Conservation (phyloP, 1,140 invertebrate species). For the Pantala flavescens region DNA sequence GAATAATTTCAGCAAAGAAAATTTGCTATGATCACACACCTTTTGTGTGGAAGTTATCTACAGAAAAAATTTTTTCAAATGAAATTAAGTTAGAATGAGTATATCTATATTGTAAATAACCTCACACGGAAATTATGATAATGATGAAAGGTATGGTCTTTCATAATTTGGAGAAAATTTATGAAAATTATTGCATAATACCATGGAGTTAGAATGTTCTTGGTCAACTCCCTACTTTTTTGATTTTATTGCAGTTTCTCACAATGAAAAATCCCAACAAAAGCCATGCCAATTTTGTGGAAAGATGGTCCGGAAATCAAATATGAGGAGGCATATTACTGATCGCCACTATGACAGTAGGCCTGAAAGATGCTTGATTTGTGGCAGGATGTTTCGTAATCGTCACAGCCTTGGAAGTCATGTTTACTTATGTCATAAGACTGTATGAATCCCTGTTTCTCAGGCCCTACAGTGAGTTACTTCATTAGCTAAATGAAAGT, state of each 20-base stretch:
- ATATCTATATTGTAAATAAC: neutral
- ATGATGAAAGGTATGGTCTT: neutral
- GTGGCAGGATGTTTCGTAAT: constrained; percentile 14
- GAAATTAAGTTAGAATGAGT: neutral
- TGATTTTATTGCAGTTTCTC: neutral
- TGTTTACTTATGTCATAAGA: constrained; percentile 11
- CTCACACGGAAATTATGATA: neutral
- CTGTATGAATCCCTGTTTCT: neutral
- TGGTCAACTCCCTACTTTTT: neutral
- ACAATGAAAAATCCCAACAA: neutral
- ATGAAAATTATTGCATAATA: neutral
- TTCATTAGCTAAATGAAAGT: neutral
- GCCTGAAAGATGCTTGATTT: neutral
- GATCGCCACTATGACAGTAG: constrained; percentile 14
- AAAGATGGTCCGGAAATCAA: constrained; percentile 12
- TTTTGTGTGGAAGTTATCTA: neutral
- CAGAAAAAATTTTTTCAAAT: neutral
- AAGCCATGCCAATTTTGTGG: constrained; percentile 14
- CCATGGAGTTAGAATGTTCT: neutral
- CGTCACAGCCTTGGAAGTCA: constrained; percentile 14
- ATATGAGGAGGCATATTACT: constrained; percentile 17
- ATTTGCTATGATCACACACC: neutral
- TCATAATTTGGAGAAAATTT: neutral
- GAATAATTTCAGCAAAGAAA: neutral
- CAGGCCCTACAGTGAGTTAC: neutral